These are phyloP conservation scores for Minunthozetes semirufus DNA, from an alignment of 2,888 invertebrate species.

Conservation along the genomic window DNA sequence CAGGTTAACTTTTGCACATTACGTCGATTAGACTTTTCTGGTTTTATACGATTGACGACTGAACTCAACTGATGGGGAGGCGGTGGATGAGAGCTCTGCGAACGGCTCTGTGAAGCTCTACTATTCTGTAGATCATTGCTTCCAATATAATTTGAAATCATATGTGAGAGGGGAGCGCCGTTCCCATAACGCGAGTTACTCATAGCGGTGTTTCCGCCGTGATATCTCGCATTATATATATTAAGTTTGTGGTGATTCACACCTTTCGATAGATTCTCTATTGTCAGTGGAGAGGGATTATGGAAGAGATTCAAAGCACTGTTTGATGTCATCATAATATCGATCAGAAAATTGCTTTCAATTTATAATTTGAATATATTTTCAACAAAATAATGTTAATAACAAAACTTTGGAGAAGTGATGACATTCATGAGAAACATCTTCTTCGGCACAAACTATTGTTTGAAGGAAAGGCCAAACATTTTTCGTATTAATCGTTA, in stretches of 20 bases:
- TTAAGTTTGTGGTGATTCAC: conserved; percentile 16
- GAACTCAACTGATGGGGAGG: neutral
- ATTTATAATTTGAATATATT: neutral
- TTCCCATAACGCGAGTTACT: neutral
- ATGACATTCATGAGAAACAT: no score
- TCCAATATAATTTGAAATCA: conserved; percentile 1
- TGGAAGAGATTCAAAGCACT: conserved; percentile 1
- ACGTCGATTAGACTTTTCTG: conserved; percentile 33
- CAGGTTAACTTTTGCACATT: conserved; percentile 45
- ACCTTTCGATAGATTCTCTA: conserved; percentile 25
- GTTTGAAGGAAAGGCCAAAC: neutral
- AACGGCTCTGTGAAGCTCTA: neutral
- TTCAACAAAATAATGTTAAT: neutral
- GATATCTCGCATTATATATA: conserved; percentile 29
- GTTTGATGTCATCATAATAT: conserved; percentile 9
- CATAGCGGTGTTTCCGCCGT: conserved; percentile 1
- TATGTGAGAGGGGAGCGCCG: neutral
- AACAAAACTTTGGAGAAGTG: neutral
- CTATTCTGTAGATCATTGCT: neutral
- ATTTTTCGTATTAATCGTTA: neutral
- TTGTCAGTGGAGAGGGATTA: neutral
- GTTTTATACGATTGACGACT: conserved; percentile 22
- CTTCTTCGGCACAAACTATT: no score
- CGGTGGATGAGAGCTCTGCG: neutral
- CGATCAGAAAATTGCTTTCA: neutral